Conservation (phyloP, 2,113 vertebrate genomes). For the Taxidea taxus region DNA sequence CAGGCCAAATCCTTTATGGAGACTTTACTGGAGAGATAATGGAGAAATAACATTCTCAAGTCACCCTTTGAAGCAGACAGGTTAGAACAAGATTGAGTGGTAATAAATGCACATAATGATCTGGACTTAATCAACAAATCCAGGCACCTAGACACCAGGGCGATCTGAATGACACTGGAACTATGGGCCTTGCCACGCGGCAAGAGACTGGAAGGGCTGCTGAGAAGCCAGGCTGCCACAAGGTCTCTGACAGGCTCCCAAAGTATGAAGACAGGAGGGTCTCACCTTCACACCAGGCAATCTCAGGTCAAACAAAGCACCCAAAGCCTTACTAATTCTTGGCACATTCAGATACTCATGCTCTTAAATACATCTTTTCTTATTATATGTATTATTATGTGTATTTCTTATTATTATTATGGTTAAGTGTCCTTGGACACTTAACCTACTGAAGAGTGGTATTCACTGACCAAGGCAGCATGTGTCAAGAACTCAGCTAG, state of each 20-base stretch:
- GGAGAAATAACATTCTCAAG: not conserved
- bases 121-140: not conserved
- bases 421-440: not conserved
- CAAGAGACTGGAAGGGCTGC: not conserved
- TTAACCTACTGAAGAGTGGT: not conserved
- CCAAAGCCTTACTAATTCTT: not conserved
- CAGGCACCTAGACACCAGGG: not conserved
- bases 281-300: not conserved
- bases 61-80: slow-evolving; percentile 16
- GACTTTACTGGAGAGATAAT: not conserved
- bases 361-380: not conserved
- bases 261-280: not conserved
- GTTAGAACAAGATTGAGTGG: not conserved
- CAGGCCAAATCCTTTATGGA: not conserved
- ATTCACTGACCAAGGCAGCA: not conserved
- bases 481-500: not conserved
- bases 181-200: not conserved
- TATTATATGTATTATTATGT: too few species aligned
- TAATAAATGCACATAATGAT: not conserved
- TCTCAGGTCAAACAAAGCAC: not conserved
- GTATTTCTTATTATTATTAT: too few species aligned
- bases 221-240: not conserved
- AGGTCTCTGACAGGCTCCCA: not conserved
- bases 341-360: not conserved
- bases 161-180: not conserved